phyloP scores from a whole-genome alignment of 1,140 invertebrate species.

The Drosophila baimaii region DNA sequence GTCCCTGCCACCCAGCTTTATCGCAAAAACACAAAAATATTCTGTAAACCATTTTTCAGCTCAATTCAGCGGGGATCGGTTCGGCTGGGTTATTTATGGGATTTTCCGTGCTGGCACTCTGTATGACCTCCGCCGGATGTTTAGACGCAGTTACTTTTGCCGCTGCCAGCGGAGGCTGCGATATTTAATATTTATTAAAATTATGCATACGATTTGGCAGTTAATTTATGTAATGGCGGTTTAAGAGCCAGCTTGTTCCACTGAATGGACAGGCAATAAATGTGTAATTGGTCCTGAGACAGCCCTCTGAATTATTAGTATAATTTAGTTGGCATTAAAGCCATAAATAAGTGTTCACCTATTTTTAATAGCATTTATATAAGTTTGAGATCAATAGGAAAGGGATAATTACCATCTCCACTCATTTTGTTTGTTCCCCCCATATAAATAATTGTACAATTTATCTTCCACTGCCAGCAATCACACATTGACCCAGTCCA shows the following conservation, averaged over 20 bases:
- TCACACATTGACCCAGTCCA: slow-evolving; percentile 28
- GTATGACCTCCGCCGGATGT: slow-evolving; percentile 75
- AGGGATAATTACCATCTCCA: neutral
- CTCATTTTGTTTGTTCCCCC: too few species aligned
- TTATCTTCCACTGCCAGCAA: slow-evolving; percentile 10
- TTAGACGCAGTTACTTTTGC: slow-evolving; percentile 67
- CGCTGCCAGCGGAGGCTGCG: slow-evolving; percentile 22
- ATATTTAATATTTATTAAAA: slow-evolving; percentile 61
- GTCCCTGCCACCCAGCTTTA: slow-evolving; percentile 35
- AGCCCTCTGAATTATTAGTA: slow-evolving; percentile 19
- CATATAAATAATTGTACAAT: neutral
- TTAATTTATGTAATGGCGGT: slow-evolving; percentile 58
- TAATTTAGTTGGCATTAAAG: neutral
- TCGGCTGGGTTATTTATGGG: slow-evolving; percentile 68
- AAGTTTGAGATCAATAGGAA: neutral
- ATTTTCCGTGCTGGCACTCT: slow-evolving; percentile 45
- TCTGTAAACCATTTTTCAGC: slow-evolving; percentile 55
- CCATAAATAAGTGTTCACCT: neutral
- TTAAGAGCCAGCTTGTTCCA: slow-evolving; percentile 17
- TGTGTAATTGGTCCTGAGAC: slow-evolving; percentile 23
- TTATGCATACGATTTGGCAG: slow-evolving; percentile 61
- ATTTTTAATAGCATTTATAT: neutral
- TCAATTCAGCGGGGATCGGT: slow-evolving; percentile 44
- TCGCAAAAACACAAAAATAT: slow-evolving; percentile 55
- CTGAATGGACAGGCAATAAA: slow-evolving; percentile 9